Evolutionary conservation across 2,888 invertebrate species (phyloP), one percentile per base, ranked within the genome.

Genomic region (Drosophila heteroneura): DNA sequence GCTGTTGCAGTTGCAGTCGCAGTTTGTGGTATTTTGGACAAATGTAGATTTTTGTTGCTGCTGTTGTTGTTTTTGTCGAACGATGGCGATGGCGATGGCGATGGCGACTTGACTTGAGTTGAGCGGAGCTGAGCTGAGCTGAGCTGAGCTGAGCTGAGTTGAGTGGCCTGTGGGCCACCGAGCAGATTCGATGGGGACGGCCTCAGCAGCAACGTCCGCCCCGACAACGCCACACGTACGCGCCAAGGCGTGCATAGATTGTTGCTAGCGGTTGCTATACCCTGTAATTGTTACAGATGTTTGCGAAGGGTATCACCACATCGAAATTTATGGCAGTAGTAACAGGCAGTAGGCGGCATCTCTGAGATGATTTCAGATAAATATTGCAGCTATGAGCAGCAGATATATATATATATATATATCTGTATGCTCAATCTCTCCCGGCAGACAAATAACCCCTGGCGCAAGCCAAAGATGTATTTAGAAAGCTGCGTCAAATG

Each of bases 211-310:
- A 68, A 80, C 65, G 79, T 79, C 88, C 76, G 86, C 81, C 85
- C 78, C 85, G 73, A 76, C 84, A 89, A 83, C 85, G 85, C 86
- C 86, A 89, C 86, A 89, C 86, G 86, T 86, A 86, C 89, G 89
- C 83, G 84, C 82, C 67, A 84, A 84, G 83, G 83, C 84, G 83
- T 82, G 85, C 82, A 77, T 79, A 73, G 72, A 70, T 57, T 61
- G 60, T 32, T 69, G 60, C 28, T 59, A 41, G 41, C 56, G 56
- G 63, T 30, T 56, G 74, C 28, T 70, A 49, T 52, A 65, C 61
- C 47, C 58, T 58, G 58, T 7, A 44, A 32, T 16, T 41, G 22
- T 12, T 19, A 6, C n/a, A 32, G 1, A 0, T n/a, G 32, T 2
- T 9, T 9, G 9, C 9, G 5, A 9, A 26, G 16, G 9, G 2